Base-by-base conservation (phyloP, 2,113 vertebrate genomes). In the Vombatus ursinus region DNA sequence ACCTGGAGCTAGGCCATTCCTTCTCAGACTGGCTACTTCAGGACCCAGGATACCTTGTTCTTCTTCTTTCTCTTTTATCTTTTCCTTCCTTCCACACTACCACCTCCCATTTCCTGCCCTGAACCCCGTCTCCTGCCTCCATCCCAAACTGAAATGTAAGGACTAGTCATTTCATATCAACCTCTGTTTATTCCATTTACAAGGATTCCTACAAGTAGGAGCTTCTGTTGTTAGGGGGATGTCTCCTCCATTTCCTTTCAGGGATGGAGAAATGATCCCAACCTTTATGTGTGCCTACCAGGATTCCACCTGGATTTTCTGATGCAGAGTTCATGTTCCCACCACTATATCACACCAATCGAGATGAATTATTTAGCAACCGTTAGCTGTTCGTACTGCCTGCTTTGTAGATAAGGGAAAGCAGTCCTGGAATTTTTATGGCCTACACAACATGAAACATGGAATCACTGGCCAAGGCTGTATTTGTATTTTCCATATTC, bases 401-500 rank as follows among this genome's bases (percentile, higher is more conserved):
- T 8, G 77, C 53, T 90, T 94, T 96, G 28, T 51, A 96, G 23
- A 95, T 94, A 90, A 92, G 47, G n/a, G 93, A 90, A 93, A 93
- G 37, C 16, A 44, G n/a, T 84, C 16, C n/a, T 84, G 68, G 7
- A 84, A 84, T 16, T 84, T 0, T 84, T 84, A 22, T 44, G 37
- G 8, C n/a, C 68, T 84, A 44, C 19, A 84, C 37, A 84, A 84
- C 37, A 44, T 84, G 44, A 84, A 84, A 2, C 16, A 23, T 84
- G 19, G 16, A 84, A 6, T 44, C 68, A 22, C 68, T 44, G 68
- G n/a, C 68, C n/a, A 84, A 44, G 7, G 7, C n/a, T 84, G n/a
- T 7, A 84, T n/a, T 44, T 84, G n/a, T 84, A 44, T 44, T 84
- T 84, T 44, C 37, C 37, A 84, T 44, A 84, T 84, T 84, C 68